These are phyloP conservation scores for Mareca strepera DNA, from an alignment of 2,797 vertebrate species.

Conservation along the genomic window DNA sequence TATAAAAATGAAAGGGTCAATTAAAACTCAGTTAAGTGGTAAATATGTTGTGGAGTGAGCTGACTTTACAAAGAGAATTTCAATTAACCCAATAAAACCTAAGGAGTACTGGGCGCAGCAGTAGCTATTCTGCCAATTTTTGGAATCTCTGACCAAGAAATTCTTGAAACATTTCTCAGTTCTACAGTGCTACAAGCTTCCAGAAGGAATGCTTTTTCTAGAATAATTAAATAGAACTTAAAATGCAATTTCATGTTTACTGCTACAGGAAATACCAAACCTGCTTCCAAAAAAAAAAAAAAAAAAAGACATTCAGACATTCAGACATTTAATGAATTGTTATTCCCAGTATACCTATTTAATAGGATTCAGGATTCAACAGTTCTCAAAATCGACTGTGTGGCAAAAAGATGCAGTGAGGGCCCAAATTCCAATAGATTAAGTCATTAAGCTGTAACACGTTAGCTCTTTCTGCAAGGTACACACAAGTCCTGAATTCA, in stretches of 20 bases:
- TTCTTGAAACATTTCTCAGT: not conserved
- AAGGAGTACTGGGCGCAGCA: not conserved
- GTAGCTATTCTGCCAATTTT: not conserved
- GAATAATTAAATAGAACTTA: not conserved
- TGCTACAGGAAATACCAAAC: not conserved
- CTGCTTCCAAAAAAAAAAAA: not conserved
- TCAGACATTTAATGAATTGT: not conserved
- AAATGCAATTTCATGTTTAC: not conserved
- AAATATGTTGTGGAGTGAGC: constrained; percentile 11
- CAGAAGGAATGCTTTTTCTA: not conserved
- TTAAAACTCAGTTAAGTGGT: constrained; percentile 47
- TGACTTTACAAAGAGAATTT: constrained; percentile 16
- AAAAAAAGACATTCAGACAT: not conserved
- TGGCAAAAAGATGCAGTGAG: not conserved
- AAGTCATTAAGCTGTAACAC: not conserved
- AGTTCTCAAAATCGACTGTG: not conserved
- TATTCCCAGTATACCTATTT: not conserved
- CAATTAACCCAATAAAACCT: not conserved
- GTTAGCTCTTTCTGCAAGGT: not conserved
- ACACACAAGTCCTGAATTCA: not conserved
- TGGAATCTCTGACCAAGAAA: not conserved
- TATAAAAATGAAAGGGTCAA: constrained; percentile 46
- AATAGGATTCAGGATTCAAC: not conserved
- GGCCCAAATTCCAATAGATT: not conserved
- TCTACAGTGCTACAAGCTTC: not conserved